A percentile compares a stretch with the other conserved stretches of the same genome.
These are phyloP conservation scores for Hippasteria phrygiana DNA, from an alignment of 53 echinoderm and acorn worm genomes.

Conservation along the genomic window DNA sequence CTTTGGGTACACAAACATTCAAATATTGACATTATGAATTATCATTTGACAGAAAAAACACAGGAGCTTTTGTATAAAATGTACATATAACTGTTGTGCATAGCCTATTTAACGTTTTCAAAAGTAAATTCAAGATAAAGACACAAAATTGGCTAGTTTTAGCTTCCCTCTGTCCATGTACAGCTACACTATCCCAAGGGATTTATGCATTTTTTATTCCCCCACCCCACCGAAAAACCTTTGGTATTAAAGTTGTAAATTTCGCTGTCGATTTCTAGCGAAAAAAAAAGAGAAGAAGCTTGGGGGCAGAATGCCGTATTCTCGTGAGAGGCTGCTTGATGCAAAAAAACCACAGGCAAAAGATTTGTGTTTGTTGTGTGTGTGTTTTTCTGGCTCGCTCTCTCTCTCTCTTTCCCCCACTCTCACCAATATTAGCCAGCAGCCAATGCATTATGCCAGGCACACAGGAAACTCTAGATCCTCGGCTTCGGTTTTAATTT, in stretches of 20 bases:
- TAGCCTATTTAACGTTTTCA: no score
- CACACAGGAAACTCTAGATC: conserved; percentile 58
- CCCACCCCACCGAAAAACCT: not conserved
- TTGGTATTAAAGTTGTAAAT: not conserved
- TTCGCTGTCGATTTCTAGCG: not conserved
- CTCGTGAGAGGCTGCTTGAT: not conserved
- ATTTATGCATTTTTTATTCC: not conserved
- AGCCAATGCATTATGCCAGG: conserved; percentile 57
- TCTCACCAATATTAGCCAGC: conserved; percentile 35
- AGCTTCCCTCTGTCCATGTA: not conserved
- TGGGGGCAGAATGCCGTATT: not conserved
- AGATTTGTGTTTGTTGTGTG: not conserved
- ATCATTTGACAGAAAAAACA: no score
- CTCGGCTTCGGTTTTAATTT: conserved; percentile 40
- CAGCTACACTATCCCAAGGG: not conserved
- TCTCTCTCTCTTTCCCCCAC: not conserved
- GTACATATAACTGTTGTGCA: no score
- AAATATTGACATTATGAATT: no score
- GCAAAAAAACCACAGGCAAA: not conserved
- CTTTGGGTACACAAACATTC: no score
- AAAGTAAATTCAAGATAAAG: no score
- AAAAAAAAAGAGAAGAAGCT: not conserved
- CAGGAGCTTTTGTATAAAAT: no score
- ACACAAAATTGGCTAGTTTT: no score
- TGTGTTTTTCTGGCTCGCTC: not conserved